Base-by-base conservation (phyloP, 2,888 invertebrate genomes). In the Aplocera efformata region DNA sequence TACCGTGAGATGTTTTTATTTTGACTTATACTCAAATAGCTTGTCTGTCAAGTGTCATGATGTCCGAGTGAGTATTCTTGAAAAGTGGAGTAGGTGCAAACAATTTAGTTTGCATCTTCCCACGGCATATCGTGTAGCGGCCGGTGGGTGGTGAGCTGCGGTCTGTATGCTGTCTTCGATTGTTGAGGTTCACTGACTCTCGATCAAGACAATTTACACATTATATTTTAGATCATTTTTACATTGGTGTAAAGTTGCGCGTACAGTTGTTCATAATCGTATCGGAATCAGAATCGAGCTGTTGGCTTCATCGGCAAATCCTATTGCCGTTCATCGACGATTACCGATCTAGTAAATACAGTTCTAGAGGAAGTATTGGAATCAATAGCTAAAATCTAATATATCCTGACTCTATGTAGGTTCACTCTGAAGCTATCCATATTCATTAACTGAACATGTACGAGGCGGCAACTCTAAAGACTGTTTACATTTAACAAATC, bases 71-170 rank as follows among this genome's bases (percentile, higher is more conserved):
- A 53, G 41, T 42, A 50, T 46, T 39, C 35, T 49, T 36, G 32
- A 36, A 40, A 40, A 38, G 52, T 55, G 50, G 44, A 50, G 52
- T 48, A 37, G 50, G 48, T 51, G 47, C 50, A 60, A 63, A 62
- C 58, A 58, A 36, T 40, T 36, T 36, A 40, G 39, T 53, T 52
- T 50, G 50, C 57, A 56, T 56, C 63, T 62, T 69, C 64, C 69
- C 69, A 66, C 66, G 71, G 60, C 41, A 32, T 26, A 38, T 39
- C 44, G 40, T 26, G 44, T 38, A 41, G 43, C 50, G 49, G 25
- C 32, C 38, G 45, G 63, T 61, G 63, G 63, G 60, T 62, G 61
- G 60, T 50, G 49, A 38, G 34, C 38, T 50, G 31, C 53, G 46
- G 32, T 38, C 41, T 44, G 34, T 41, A 29, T 45, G 34, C 40